Base-by-base conservation (phyloP, 2,797 vertebrate species). In the Megalops cyprinoides region DNA sequence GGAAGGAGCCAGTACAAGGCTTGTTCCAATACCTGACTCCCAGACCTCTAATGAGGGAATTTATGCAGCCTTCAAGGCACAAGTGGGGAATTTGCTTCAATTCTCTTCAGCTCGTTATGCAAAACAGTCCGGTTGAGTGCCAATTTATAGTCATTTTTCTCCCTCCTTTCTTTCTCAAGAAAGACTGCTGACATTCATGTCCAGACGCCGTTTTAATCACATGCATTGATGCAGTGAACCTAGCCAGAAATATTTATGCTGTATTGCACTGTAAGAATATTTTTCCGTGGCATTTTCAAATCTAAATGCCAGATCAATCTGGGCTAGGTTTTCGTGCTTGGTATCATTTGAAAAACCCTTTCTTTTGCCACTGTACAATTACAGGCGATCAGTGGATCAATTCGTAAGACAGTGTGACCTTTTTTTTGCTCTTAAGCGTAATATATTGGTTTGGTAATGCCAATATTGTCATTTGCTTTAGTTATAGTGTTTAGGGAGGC, bases 11-110 rank as follows among this genome's bases (percentile, higher is more conserved):
- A 28, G n/a, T 25, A 73, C 73, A 80, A 73, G 28, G 75, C 51
- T 74, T 10, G 69, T 81, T 87, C 87, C 75, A 46, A 85, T 82
- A 87, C 87, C 85, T 85, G 85, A 86, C 85, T 86, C 76, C 74
- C 82, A 69, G 82, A 53, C 6, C 84, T 82, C 55, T 85, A 83
- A 88, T 83, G 77, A 49, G 79, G 60, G 79, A 81, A 79, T 88
- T 84, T 84, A 85, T 83, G 74, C 85, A 78, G 82, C 75, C 49
- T 71, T 84, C 62, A 78, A 86, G 81, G 84, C 83, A 83, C 23
- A 46, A 77, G 48, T 49, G 69, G 81, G 71, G 81, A 82, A 82
- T 85, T 79, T 77, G 65, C 82, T 80, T 86, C 20, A 81, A 79
- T 74, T 84, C 79, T 79, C 74, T 84, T 76, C 74, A 71, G 69